Conservation (phyloP, 2,888 invertebrate genomes). For the Polymixis lichenea region DNA sequence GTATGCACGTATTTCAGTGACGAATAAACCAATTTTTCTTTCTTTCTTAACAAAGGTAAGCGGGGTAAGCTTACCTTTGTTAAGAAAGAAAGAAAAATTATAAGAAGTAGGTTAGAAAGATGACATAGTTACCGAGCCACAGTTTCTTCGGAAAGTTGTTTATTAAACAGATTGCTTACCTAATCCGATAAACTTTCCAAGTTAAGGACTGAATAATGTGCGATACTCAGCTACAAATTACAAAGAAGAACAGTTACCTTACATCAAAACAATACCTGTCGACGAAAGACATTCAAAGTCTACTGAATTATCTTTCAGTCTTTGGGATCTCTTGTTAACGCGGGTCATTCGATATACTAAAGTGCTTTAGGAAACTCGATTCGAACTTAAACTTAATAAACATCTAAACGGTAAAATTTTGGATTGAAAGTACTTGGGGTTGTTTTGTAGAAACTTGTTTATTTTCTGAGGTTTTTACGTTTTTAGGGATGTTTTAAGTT, state of each 20-base stretch:
- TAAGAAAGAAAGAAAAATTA: no score
- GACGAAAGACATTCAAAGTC: slow-evolving; percentile 21
- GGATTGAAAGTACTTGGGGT: slow-evolving; percentile 39
- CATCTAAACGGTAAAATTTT: slow-evolving; percentile 46
- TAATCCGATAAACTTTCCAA: slow-evolving; percentile 33
- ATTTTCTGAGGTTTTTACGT: slow-evolving; percentile 15
- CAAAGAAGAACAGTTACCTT: slow-evolving; percentile 44
- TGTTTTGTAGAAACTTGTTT: slow-evolving; percentile 30
- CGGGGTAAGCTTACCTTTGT: no score
- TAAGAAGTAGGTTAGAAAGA: neutral
- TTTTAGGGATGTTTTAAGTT: slow-evolving; percentile 16
- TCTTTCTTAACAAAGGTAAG: no score
- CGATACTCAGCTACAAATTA: slow-evolving; percentile 13
- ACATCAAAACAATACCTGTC: slow-evolving; percentile 34
- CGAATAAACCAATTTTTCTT: no score
- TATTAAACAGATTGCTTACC: slow-evolving; percentile 19
- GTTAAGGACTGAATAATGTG: slow-evolving; percentile 15
- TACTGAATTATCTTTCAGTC: slow-evolving; percentile 15
- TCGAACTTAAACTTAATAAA: slow-evolving; percentile 55
- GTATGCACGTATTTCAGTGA: no score
- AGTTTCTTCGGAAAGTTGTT: slow-evolving; percentile 5
- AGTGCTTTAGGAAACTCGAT: slow-evolving; percentile 43
- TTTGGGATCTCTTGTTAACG: slow-evolving; percentile 11
- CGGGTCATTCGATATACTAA: slow-evolving; percentile 35
- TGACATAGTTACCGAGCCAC: neutral